A percentile compares a stretch with the other conserved stretches of the same genome.
phyloP scores from a whole-genome alignment of 2,888 invertebrate species.

The Agriotes lineatus region DNA sequence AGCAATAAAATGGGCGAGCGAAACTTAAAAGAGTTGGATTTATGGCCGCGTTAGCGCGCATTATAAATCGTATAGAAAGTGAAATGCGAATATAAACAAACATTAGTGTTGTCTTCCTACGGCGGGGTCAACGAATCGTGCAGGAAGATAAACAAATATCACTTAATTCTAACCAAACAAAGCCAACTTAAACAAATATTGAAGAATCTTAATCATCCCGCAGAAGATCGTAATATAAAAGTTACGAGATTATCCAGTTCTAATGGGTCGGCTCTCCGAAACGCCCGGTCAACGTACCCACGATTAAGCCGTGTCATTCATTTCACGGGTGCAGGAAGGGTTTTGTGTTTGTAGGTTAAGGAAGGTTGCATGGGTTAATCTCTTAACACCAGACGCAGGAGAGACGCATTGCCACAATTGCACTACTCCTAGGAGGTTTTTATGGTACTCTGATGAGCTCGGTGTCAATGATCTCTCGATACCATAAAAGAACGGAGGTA shows the following conservation, averaged over 20 bases:
- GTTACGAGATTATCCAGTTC: conserved; percentile 47
- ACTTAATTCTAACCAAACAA: conserved; percentile 36
- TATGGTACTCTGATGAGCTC: conserved; percentile 54
- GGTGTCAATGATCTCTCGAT: conserved; percentile 62
- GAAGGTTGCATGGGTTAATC: conserved; percentile 47
- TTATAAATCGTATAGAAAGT: conserved; percentile 44
- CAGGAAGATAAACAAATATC: conserved; percentile 46
- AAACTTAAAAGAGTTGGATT: conserved; percentile 34
- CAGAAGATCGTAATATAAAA: conserved; percentile 44
- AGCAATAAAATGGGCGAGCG: conserved; percentile 30
- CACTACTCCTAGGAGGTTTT: conserved; percentile 39
- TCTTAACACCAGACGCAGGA: conserved; percentile 35
- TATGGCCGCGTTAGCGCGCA: conserved; percentile 31
- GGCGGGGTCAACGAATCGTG: conserved; percentile 44
- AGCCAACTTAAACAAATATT: conserved; percentile 37
- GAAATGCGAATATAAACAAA: conserved; percentile 46
- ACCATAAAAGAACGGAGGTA: conserved; percentile 52
- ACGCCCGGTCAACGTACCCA: conserved; percentile 54
- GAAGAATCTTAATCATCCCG: conserved; percentile 36
- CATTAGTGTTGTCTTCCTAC: conserved; percentile 43
- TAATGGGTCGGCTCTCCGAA: conserved; percentile 47
- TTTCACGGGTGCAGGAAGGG: conserved; percentile 49
- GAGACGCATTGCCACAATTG: conserved; percentile 46
- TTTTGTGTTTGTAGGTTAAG: conserved; percentile 56
- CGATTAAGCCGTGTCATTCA: conserved; percentile 52